phyloP scores from a whole-genome alignment of 2,797 vertebrate species.

The Rallus crepitans region DNA sequence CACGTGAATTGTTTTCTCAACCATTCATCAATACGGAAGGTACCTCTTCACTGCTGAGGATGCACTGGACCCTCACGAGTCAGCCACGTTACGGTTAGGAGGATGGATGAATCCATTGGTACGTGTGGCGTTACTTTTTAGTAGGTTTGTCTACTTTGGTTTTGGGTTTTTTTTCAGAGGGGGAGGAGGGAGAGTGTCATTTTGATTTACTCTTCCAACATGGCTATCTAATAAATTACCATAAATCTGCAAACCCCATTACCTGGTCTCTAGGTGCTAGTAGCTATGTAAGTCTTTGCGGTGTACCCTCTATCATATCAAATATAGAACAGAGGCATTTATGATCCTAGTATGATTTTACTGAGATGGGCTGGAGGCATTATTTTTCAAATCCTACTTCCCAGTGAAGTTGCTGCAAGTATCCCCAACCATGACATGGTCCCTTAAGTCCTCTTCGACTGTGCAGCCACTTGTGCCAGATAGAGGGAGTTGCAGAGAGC shows the following conservation, averaged over 20 bases:
- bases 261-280: not conserved
- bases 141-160: not conserved
- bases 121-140: not conserved
- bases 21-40: fast-evolving
- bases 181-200: too few relatives aligned
- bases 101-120: not conserved
- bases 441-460: fast-evolving
- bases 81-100: not conserved
- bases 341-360: not conserved
- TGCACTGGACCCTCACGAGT: not conserved
- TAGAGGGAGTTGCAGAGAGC: not conserved
- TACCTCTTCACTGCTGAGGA: not conserved
- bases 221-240: not conserved
- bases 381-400: not conserved
- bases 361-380: not conserved
- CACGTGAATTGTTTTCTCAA: not conserved
- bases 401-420: not conserved
- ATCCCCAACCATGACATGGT: not conserved
- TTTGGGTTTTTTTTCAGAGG: too few relatives aligned
- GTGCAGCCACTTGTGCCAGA: not conserved
- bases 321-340: not conserved
- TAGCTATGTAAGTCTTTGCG: not conserved
- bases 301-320: not conserved
- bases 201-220: not conserved
- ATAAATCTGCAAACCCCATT: not conserved